These are phyloP conservation scores for Channa argus DNA, from an alignment of 2,113 vertebrate species.

Conservation along the genomic window DNA sequence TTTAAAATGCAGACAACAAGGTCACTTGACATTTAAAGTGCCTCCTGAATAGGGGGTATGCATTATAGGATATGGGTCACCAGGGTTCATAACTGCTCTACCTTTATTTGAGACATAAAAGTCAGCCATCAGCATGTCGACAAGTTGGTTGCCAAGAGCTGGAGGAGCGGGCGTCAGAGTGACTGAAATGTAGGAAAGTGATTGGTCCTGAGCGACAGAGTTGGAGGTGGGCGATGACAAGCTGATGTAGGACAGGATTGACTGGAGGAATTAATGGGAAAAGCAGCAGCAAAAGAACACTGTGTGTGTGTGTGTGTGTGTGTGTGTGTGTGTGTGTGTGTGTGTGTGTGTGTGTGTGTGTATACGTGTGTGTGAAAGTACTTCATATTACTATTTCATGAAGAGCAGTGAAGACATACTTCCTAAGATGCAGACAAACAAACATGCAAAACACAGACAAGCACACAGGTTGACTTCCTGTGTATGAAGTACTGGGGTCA, in stretches of 20 bases:
- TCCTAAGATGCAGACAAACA: slow-evolving; percentile 19
- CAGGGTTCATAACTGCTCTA: slow-evolving; percentile 37
- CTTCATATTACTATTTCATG: slow-evolving; percentile 35
- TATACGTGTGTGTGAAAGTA: slow-evolving; percentile 5
- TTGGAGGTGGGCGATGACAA: slow-evolving; percentile 62
- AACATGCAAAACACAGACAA: slow-evolving; percentile 7
- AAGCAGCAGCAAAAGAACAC: slow-evolving; percentile 56
- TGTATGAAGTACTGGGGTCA: slow-evolving; percentile 30
- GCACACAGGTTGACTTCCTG: slow-evolving; percentile 35
- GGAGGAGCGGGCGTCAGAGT: slow-evolving; percentile 53
- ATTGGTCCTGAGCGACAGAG: slow-evolving; percentile 55
- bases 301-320: not conserved
- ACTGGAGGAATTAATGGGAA: slow-evolving; percentile 63
- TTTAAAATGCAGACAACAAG: slow-evolving; percentile 13
- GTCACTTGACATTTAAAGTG: slow-evolving; percentile 12
- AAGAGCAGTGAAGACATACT: slow-evolving; percentile 27
- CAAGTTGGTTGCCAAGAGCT: slow-evolving; percentile 31
- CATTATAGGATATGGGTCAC: slow-evolving; percentile 42
- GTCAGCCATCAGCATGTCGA: slow-evolving; percentile 21
- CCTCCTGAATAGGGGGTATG: slow-evolving; percentile 27
- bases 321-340: not conserved
- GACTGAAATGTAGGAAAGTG: slow-evolving; percentile 58
- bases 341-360: slow-evolving; percentile 2
- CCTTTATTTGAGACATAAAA: slow-evolving; percentile 62
- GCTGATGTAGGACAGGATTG: slow-evolving; percentile 59